Evolutionary conservation across 2,888 invertebrate genomes (phyloP), one percentile per base, ranked within the genome.

Genomic region (Halictus ligatus): DNA sequence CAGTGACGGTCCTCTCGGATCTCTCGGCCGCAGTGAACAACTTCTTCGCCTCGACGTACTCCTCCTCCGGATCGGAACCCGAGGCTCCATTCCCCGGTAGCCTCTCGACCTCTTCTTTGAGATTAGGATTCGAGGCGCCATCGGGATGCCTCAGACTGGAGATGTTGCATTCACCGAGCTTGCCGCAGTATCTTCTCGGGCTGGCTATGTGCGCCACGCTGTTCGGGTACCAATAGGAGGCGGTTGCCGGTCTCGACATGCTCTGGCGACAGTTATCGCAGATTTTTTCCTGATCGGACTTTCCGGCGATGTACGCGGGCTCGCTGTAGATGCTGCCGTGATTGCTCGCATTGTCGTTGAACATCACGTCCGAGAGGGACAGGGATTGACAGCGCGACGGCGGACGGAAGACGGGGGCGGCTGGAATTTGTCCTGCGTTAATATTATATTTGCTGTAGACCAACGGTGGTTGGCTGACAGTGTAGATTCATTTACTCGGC

Each of bases 41-140:
- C 83, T 95, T 95, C 83, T 95, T 95, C 7, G 94, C 94, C 95
- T 97, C 92, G 95, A 95, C 90, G 87, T 95, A 95, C 86, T 95
- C 95, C 83, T 94, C 95, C 78, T 97, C 96, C 83, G 96, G 96
- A 94, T 97, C 97, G n/a, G 96, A 96, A 84, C 95, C 96, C n/a
- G 96, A 96, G 15, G 97, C 96, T 8, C 97, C 97, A 86, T 96
- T 97, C 21, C 97, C 97, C 1, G 97, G 96, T 89, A 96, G 94
- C 92, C 97, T 96, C 91, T 96, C 96, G 79, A 95, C 94, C 95
- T 97, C 97, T 94, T 97, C 97, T 81, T 97, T 96, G 92, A 99
- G 96, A 96, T 98, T 98, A 29, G 98, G 98, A 96, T 99, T 98
- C 43, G 98, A 99, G 77, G 99, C 98, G 74, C 98, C 98, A 93